Evolutionary conservation across 2,888 invertebrate species (phyloP).

Genomic region (Acronicta psi): DNA sequence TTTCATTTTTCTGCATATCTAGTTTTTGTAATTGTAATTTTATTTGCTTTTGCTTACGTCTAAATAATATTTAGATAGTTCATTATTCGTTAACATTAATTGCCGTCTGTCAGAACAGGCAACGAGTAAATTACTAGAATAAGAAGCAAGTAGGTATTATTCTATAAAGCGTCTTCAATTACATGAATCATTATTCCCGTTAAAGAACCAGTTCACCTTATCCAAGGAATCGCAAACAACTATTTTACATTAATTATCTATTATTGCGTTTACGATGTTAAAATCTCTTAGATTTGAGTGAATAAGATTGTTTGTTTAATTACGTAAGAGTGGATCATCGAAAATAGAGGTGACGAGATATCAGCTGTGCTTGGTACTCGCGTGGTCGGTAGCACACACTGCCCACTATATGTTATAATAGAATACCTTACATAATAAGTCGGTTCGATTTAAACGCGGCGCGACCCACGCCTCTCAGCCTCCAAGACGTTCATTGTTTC

Average conservation of each 20-base stretch:
- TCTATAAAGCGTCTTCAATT: slow-evolving; percentile 20
- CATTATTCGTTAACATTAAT: background rate
- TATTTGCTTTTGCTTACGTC: no score
- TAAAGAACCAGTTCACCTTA: slow-evolving; percentile 60
- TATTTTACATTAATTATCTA: slow-evolving; percentile 63
- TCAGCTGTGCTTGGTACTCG: slow-evolving; percentile 51
- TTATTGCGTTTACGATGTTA: slow-evolving; percentile 22
- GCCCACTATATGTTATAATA: slow-evolving; percentile 67
- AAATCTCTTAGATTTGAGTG: slow-evolving; percentile 11
- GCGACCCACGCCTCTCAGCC: slow-evolving; percentile 65
- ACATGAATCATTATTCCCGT: slow-evolving; percentile 49
- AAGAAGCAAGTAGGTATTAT: background rate
- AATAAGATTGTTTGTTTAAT: slow-evolving; percentile 49
- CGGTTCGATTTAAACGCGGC: slow-evolving; percentile 66
- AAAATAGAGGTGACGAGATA: slow-evolving; percentile 77
- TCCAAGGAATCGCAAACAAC: slow-evolving; percentile 51
- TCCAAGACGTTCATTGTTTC: slow-evolving; percentile 55
- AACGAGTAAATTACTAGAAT: background rate
- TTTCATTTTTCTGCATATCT: no score
- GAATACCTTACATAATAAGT: slow-evolving; percentile 64
- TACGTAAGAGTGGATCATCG: slow-evolving; percentile 62
- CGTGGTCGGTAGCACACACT: slow-evolving; percentile 52
- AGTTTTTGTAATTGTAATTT: background rate
- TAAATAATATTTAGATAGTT: no score
- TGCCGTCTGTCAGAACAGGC: background rate